phyloP scores from a whole-genome alignment of 1,140 invertebrate species.

The Drosophila murphyi region DNA sequence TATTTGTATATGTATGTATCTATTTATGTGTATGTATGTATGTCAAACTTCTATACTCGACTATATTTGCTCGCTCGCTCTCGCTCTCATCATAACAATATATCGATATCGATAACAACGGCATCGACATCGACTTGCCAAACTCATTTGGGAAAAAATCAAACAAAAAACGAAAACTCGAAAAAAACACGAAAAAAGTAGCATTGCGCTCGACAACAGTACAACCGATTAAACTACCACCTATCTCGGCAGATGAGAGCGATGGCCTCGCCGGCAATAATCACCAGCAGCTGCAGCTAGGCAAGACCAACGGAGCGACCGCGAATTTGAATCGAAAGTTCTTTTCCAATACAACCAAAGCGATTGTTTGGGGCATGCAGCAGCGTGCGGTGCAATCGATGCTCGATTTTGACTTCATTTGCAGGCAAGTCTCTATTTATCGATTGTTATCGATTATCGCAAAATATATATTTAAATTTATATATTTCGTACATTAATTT shows the following conservation, averaged over 20 bases:
- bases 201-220: slow-evolving; percentile 77
- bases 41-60: slow-evolving; percentile 71
- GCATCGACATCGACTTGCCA: slow-evolving; percentile 48
- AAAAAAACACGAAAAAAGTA: slow-evolving; percentile 50
- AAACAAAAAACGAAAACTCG: slow-evolving; percentile 39
- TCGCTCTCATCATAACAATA: slow-evolving; percentile 66
- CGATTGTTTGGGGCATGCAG: slow-evolving; percentile 99
- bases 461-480: neutral
- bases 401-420: slow-evolving; percentile 99
- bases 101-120: slow-evolving; percentile 32
- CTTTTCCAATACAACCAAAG: slow-evolving; percentile 94
- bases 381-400: slow-evolving; percentile 98
- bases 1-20: slow-evolving; percentile 60
- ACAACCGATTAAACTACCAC: slow-evolving; percentile 84
- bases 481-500: slow-evolving; percentile 89
- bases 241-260: slow-evolving; percentile 82
- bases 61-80: slow-evolving; percentile 65
- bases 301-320: slow-evolving; percentile 59
- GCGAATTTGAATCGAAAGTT: slow-evolving; percentile 85
- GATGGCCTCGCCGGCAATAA: slow-evolving; percentile 50
- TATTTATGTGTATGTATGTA: slow-evolving; percentile 50
- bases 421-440: slow-evolving; percentile 86
- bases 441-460: neutral
- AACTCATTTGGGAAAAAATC: slow-evolving; percentile 71
- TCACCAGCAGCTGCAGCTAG: slow-evolving; percentile 42